Base-by-base conservation (phyloP, 2,113 vertebrate species). In the Nibea coibor region DNA sequence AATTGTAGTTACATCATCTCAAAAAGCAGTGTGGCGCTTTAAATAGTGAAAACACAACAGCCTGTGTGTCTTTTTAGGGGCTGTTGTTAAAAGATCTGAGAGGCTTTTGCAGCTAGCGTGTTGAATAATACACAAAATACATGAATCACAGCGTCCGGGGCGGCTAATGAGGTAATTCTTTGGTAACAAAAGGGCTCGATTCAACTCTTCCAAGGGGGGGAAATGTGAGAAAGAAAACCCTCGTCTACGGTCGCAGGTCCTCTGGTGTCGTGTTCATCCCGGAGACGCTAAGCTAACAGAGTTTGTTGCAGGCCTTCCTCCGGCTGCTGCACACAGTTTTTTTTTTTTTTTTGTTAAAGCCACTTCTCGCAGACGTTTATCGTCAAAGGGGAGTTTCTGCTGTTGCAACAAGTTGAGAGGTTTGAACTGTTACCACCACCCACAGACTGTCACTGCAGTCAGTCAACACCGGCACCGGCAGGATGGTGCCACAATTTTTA, bases 401-500 rank as follows among this genome's bases (percentile, higher is more conserved):
- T 24, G 9, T 58, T 74, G 69, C 50, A 86, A 85, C 77, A 85
- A 84, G 72, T 89, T 87, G 50, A 56, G 57, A 62, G 56, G 74
- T 75, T 42, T 65, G 17, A 71, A 74, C 47, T 51, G 71, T 68
- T 80, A 35, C 59, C 61, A 79, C 62, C 70, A 56, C 78, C 79
- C 63, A 79, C 87, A 58, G 61, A 72, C 62, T 66, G 83, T 79
- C 75, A 47, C 85, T 65, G 73, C 65, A 76, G 84, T 81, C 65
- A 73, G 84, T 81, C 61, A n/a, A 51, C 70, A 57, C 50, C 11
- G 66, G 47, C 64, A 5, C 61, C 51, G 76, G 63, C 19, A 31
- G 35, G 57, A 48, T 62, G 58, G 53, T 51, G 24, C 48, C 62
- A 72, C 26, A 19, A 26, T 64, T 80, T 64, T 80, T 69, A 47